A percentile compares a stretch with the other conserved stretches of the same genome.
Evolutionary conservation across 2,888 invertebrate species (phyloP).

Genomic region (Phyllotreta cruciferae): DNA sequence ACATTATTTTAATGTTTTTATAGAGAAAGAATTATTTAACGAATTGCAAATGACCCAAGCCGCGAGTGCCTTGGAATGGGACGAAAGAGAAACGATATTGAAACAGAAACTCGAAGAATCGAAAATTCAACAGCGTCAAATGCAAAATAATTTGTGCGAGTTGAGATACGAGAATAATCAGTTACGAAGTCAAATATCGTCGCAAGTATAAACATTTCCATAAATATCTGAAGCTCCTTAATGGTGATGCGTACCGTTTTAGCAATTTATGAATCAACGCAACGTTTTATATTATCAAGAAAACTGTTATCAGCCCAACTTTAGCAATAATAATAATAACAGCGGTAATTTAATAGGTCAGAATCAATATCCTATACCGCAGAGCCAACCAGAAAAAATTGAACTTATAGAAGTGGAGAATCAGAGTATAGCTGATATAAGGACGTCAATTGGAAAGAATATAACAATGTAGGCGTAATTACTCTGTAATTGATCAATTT

Average conservation of each 20-base stretch:
- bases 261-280: conserved; percentile 12
- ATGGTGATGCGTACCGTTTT: background rate
- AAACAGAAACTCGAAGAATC: conserved; percentile 40
- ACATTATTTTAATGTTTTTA: too few relatives aligned
- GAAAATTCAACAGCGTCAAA: conserved; percentile 36
- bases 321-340: conserved; percentile 2
- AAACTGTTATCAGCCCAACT: conserved; percentile 15
- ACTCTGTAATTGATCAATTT: too few relatives aligned
- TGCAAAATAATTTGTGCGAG: conserved; percentile 35
- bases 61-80: conserved; percentile 37
- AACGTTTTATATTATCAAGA: conserved; percentile 15
- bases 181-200: conserved; percentile 30
- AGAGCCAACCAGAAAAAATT: too few relatives aligned
- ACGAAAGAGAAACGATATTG: conserved; percentile 41
- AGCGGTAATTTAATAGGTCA: conserved; percentile 8
- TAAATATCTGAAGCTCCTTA: background rate
- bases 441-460: too few relatives aligned
- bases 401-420: too few relatives aligned
- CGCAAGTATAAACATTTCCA: conserved; percentile 26
- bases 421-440: too few relatives aligned
- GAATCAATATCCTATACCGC: background rate
- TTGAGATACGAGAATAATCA: conserved; percentile 38
- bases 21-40: conserved; percentile 39
- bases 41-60: conserved; percentile 40
- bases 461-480: too few relatives aligned